These are phyloP conservation scores for Alviniconcha marisindica DNA, from an alignment of 1,140 invertebrate genomes.

Conservation along the genomic window DNA sequence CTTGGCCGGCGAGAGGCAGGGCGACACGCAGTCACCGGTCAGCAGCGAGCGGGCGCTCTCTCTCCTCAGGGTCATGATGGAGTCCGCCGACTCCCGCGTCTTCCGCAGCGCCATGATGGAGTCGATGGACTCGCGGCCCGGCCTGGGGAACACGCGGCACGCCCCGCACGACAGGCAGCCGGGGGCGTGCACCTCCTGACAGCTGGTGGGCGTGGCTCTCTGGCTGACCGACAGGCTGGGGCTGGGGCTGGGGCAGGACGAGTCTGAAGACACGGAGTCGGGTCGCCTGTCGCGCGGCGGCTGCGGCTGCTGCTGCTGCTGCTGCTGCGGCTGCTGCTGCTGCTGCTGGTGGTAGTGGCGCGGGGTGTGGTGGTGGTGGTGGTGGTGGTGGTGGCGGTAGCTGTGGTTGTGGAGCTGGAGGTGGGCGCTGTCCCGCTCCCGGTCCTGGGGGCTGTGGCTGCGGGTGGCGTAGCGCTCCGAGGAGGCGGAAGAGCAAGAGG, in stretches of 20 bases:
- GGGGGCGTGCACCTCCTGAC: background rate
- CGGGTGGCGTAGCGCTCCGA: background rate
- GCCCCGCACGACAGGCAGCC: slow-evolving; percentile 27
- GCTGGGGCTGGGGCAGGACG: slow-evolving; percentile 28
- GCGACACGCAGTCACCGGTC: background rate
- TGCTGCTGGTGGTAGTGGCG: background rate
- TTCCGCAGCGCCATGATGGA: slow-evolving; percentile 40
- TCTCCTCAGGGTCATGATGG: slow-evolving; percentile 36
- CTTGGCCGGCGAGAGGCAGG: slow-evolving; percentile 44
- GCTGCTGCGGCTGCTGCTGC: background rate
- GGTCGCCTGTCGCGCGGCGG: background rate
- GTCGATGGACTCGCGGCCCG: slow-evolving; percentile 41
- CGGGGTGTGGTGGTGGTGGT: too few species aligned
- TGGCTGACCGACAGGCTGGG: background rate
- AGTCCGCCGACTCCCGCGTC: slow-evolving; percentile 33
- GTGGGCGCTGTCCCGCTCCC: background rate
- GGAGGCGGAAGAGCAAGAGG: background rate
- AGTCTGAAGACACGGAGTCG: slow-evolving; percentile 23
- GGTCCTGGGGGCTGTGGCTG: slow-evolving; percentile 21
- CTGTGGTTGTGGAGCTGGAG: slow-evolving; percentile 7
- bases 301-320: background rate
- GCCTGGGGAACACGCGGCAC: slow-evolving; percentile 7
- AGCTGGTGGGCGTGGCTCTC: background rate
- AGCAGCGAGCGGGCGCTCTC: slow-evolving; percentile 33
- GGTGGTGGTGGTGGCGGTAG: background rate